phyloP scores from a whole-genome alignment of 2,797 vertebrate species.

The Momotus momota region DNA sequence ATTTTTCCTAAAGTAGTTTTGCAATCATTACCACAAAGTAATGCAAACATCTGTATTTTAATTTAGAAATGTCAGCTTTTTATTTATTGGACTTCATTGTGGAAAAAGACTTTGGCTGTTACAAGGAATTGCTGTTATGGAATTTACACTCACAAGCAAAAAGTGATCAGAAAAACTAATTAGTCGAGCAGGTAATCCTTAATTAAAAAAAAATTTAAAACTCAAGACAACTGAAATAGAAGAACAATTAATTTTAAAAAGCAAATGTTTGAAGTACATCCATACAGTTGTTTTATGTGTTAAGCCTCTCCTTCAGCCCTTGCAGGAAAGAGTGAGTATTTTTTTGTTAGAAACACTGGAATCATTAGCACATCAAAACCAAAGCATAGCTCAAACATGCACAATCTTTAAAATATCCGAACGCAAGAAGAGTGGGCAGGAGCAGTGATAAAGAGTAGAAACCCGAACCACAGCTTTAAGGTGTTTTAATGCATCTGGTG shows the following conservation, averaged over 20 bases:
- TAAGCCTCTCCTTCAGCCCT: slow-evolving; percentile 53
- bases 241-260: slow-evolving; percentile 44
- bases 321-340: slow-evolving; percentile 24
- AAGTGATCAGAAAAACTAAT: slow-evolving; percentile 65
- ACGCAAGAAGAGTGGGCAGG: slow-evolving; percentile 43
- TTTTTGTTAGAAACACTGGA: slow-evolving; percentile 61
- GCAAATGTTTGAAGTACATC: slow-evolving; percentile 1
- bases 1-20: neutral
- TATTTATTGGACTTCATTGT: slow-evolving; percentile 44
- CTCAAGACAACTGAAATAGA: slow-evolving; percentile 52
- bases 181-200: slow-evolving; percentile 58
- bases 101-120: slow-evolving; percentile 45
- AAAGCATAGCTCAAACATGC: slow-evolving; percentile 56
- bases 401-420: slow-evolving; percentile 52
- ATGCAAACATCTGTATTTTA: slow-evolving; percentile 20
- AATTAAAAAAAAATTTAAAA: slow-evolving; percentile 9
- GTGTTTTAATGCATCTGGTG: slow-evolving; percentile 40
- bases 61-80: slow-evolving; percentile 38
- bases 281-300: slow-evolving; percentile 4
- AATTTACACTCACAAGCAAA: slow-evolving; percentile 54
- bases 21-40: slow-evolving; percentile 38
- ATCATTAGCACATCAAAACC: slow-evolving; percentile 51
- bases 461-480: slow-evolving; percentile 42
- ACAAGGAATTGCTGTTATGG: slow-evolving; percentile 40
- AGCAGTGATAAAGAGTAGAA: slow-evolving; percentile 47